These are phyloP conservation scores for Philotrypesis tridentata DNA, from an alignment of 1,140 invertebrate genomes.

Conservation along the genomic window DNA sequence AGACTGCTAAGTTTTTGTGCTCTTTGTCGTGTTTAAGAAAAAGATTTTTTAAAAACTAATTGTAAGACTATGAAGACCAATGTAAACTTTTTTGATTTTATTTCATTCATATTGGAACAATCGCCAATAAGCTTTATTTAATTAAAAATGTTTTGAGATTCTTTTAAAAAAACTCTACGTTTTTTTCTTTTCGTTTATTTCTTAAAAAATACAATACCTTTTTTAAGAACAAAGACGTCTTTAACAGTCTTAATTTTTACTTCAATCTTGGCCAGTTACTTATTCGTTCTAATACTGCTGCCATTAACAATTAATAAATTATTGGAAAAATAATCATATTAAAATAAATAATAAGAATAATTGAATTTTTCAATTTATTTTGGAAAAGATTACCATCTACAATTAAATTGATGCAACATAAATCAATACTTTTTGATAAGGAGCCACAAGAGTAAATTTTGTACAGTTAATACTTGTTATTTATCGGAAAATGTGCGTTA, in stretches of 20 bases:
- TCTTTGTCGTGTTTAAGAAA: conserved; percentile 38
- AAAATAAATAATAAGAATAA: background rate
- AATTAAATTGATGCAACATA: background rate
- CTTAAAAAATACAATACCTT: too few species aligned
- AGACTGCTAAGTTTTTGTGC: conserved; percentile 48
- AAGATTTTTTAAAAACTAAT: conserved; percentile 24
- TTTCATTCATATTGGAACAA: background rate
- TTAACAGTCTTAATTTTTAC: too few species aligned
- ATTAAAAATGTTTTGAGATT: background rate
- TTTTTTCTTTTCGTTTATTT: too few species aligned
- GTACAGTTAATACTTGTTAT: conserved; percentile 44
- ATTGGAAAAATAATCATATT: background rate
- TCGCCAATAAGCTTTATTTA: background rate
- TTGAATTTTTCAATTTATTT: background rate
- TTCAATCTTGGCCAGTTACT: conserved; percentile 9
- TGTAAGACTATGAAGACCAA: conserved; percentile 22
- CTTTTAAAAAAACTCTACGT: background rate
- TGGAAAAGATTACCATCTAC: background rate
- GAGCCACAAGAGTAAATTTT: conserved; percentile 30
- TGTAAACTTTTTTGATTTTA: background rate
- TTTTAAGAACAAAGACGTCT: too few species aligned
- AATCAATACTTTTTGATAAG: conserved; percentile 2
- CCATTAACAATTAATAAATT: conserved; percentile 21
- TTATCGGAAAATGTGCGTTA: conserved; percentile 31
- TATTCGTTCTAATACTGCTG: background rate